Evolutionary conservation across 2,113 vertebrate genomes (phyloP).

Genomic region (Petromus typicus): DNA sequence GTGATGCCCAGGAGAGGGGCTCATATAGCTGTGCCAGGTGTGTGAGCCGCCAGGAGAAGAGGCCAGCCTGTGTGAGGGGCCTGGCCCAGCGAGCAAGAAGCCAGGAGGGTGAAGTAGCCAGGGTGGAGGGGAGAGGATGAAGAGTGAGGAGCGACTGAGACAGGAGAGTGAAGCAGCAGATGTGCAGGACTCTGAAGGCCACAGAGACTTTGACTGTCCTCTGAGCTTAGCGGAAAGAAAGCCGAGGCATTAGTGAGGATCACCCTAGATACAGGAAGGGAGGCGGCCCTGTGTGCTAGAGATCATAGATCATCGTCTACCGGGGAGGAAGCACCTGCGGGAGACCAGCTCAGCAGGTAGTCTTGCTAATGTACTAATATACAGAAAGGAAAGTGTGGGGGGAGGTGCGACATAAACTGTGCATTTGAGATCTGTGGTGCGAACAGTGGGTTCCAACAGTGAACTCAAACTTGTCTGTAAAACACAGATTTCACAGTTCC

Average conservation of each 20-base stretch:
- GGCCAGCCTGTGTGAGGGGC: background rate
- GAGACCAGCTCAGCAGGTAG: fast-evolving
- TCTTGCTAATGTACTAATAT: fast-evolving
- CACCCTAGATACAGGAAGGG: fast-evolving
- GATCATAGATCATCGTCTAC: fast-evolving
- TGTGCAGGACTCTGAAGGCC: fast-evolving
- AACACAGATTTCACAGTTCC: background rate
- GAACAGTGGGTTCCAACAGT: background rate
- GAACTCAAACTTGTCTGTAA: background rate
- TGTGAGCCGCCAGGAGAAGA: fast-evolving
- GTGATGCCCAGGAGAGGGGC: too few species aligned
- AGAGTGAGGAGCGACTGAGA: fast-evolving
- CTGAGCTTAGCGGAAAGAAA: background rate
- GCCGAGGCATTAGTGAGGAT: fast-evolving
- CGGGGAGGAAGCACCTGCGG: fast-evolving
- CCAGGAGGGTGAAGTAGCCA: fast-evolving
- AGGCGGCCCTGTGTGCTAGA: too few species aligned
- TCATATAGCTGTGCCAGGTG: too few species aligned
- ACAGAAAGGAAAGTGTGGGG: fast-evolving
- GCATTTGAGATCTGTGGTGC: background rate
- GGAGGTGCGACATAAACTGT: fast-evolving
- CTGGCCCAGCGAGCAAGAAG: fast-evolving
- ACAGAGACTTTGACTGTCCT: background rate
- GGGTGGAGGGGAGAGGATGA: fast-evolving
- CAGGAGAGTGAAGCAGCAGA: fast-evolving